Conservation (phyloP, 2,888 invertebrate genomes). For the Hofmannophila pseudospretella region DNA sequence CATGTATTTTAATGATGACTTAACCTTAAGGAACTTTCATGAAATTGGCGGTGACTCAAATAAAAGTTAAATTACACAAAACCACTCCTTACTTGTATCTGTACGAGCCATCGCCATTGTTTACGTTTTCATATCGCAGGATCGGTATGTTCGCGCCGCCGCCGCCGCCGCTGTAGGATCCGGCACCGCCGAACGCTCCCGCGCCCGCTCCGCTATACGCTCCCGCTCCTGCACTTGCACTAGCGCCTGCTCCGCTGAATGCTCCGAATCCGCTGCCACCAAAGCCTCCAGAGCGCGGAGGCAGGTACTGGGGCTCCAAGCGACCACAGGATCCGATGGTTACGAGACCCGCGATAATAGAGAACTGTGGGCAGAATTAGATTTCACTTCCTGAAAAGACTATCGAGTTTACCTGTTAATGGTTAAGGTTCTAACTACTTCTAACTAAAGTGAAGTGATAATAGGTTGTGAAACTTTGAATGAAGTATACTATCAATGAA, state of each 20-base stretch:
- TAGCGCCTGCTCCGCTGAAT: slow-evolving; percentile 17
- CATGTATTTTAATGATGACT: too few relatives aligned
- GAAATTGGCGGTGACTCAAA: too few relatives aligned
- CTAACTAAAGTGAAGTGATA: too few relatives aligned
- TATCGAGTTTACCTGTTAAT: too few relatives aligned
- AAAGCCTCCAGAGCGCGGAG: slow-evolving; percentile 35
- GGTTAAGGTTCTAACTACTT: too few relatives aligned
- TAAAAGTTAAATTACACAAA: background rate
- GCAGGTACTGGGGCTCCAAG: slow-evolving; percentile 48
- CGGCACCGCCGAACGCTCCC: slow-evolving; percentile 20
- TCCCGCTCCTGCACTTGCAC: slow-evolving; percentile 28
- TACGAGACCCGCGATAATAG: slow-evolving; percentile 40
- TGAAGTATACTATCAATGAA: background rate
- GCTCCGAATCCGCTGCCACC: slow-evolving; percentile 23
- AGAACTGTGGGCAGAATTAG: slow-evolving; percentile 4
- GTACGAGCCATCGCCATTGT: slow-evolving; percentile 82
- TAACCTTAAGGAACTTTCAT: too few relatives aligned
- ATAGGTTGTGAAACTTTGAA: too few relatives aligned
- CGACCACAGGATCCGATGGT: slow-evolving; percentile 53
- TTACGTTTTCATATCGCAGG: slow-evolving; percentile 79
- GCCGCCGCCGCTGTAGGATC: slow-evolving; percentile 28
- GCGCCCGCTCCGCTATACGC: slow-evolving; percentile 18
- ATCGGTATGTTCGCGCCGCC: slow-evolving; percentile 74
- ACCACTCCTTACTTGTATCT: slow-evolving; percentile 72
- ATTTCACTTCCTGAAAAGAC: too few relatives aligned